Evolutionary conservation across 2,797 vertebrate genomes (phyloP).

Genomic region (Molothrus ater): DNA sequence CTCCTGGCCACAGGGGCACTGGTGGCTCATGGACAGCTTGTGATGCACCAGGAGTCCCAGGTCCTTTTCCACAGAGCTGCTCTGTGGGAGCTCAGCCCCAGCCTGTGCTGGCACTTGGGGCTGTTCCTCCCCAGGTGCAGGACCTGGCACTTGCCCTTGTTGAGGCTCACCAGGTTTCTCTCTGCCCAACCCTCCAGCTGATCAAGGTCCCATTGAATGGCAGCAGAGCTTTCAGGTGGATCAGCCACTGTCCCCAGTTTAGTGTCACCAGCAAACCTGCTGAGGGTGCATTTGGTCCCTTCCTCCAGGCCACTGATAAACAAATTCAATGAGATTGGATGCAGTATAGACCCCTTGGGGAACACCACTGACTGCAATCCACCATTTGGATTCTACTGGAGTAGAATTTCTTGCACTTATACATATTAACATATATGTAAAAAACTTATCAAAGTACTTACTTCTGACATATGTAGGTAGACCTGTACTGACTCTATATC

Average conservation of each 20-base stretch:
- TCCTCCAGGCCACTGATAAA: not conserved
- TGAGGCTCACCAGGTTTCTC: not conserved
- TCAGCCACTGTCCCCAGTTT: not conserved
- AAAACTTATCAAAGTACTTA: not conserved
- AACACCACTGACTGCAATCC: not conserved
- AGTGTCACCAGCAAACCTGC: not conserved
- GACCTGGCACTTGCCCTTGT: not conserved
- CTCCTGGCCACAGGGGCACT: too few relatives aligned
- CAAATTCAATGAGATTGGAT: rapidly evolving
- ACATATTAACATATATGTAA: not conserved
- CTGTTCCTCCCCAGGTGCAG: not conserved
- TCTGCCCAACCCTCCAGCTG: not conserved
- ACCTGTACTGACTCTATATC: not conserved
- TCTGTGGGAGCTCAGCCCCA: not conserved
- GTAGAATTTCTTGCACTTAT: not conserved
- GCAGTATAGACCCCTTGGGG: not conserved
- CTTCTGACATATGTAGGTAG: not conserved
- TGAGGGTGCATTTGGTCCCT: not conserved
- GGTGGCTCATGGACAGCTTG: too few relatives aligned
- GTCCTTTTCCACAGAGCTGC: not conserved
- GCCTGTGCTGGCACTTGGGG: not conserved
- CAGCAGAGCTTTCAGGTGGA: not conserved
- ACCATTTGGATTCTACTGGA: not conserved
- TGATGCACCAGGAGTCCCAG: too few relatives aligned
- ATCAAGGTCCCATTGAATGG: not conserved